Base-by-base conservation (phyloP, 2,888 invertebrate species). In the Trachelus iudaicus region DNA sequence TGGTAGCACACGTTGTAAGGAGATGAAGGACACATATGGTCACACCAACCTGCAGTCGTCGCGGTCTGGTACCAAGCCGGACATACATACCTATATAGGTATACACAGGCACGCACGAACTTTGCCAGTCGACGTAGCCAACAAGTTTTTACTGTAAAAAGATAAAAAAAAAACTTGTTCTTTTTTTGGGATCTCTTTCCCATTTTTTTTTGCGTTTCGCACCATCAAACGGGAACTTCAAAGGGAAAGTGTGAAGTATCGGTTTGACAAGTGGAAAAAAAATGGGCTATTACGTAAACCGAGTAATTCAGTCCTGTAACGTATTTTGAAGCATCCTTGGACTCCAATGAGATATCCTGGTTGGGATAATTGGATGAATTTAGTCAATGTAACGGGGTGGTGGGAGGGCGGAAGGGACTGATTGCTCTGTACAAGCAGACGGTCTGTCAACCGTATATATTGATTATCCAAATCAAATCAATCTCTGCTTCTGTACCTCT, bases 21-120 rank as follows among this genome's bases (percentile, higher is more conserved):
- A 69, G 76, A 76, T 37, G 68, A 73, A 68, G 73, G 35, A 68
- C 73, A n/a, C 77, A 76, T 37, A 73, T 76, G 76, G 76, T 76
- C 76, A n/a, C 71, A 73, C 56, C 73, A 34, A 34, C 15, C 35
- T 35, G 12, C 34, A 73, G 23, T 73, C 30, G 56, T 15, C 40
- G 30, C 9, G 37, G 31, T 33, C 37, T 12, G 31, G 3, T 73
- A 33, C 15, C 34, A 73, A 9, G 15, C 23, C 6, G 40, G 9
- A 15, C 40, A 9, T 2, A 56, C 6, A 15, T 12, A 12, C 40
- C 40, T 6, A 6, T 56, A 56, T 56, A 56, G 40, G 23, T 56
- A 56, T 56, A 56, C 23, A 2, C 1, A 56, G 23, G 1, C 40
- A 56, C 9, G 23, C 40, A 56, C 40, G 9, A 56, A 56, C 40